phyloP scores from a whole-genome alignment of 1,140 invertebrate species.

The Drosophila suzukii region DNA sequence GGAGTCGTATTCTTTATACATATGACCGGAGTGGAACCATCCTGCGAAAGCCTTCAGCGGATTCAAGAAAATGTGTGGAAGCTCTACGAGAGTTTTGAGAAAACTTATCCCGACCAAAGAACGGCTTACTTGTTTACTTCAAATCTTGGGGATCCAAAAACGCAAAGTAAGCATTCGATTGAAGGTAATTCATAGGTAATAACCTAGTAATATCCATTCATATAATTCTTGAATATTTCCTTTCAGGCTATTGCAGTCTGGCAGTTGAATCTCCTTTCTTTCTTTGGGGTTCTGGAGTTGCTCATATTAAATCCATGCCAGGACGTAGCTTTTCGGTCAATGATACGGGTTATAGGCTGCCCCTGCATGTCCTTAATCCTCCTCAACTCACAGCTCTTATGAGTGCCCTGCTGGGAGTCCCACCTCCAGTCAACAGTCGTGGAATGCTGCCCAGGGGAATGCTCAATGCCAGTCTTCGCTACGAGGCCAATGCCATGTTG shows the following conservation, averaged over 20 bases:
- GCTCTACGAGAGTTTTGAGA: slow-evolving; percentile 89
- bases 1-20: slow-evolving; percentile 96
- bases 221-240: background rate
- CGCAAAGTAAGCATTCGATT: slow-evolving; percentile 70
- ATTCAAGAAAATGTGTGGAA: slow-evolving; percentile 91
- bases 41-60: slow-evolving; percentile 90
- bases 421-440: slow-evolving; percentile 96
- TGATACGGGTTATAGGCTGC: slow-evolving; percentile 10
- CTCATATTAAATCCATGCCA: background rate
- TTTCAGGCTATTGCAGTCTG: slow-evolving; percentile 92
- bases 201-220: background rate
- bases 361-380: slow-evolving; percentile 89
- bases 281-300: slow-evolving; percentile 95
- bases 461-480: slow-evolving; percentile 86
- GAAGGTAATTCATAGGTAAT: background rate
- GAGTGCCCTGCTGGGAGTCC: slow-evolving; percentile 92
- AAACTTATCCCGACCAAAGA: slow-evolving; percentile 90
- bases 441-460: slow-evolving; percentile 88
- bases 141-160: slow-evolving; percentile 98
- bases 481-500: slow-evolving; percentile 87
- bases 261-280: slow-evolving; percentile 98
- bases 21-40: slow-evolving; percentile 94
- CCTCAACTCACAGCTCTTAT: slow-evolving; percentile 95
- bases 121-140: slow-evolving; percentile 96
- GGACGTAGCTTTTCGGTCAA: slow-evolving; percentile 41